Evolutionary conservation across 2,888 invertebrate genomes (phyloP), one percentile per base, ranked within the genome.

Genomic region (Ophion ellenae): DNA sequence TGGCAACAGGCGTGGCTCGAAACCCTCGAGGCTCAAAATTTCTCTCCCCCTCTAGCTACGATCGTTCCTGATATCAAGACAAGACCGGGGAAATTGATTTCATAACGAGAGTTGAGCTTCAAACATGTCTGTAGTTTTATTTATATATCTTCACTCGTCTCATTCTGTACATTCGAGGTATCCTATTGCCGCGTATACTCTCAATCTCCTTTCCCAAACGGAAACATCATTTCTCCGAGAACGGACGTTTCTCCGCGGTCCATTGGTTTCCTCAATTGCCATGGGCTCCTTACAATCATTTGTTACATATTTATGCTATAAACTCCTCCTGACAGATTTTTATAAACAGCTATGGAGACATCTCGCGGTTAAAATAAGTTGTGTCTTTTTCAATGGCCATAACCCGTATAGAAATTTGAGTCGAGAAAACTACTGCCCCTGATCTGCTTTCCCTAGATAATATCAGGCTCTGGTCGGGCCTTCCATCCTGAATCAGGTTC

Each of bases 1-100:
- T 90, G 89, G 88, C 88, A 88, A 86, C 88, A 89, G 92, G 92
- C 92, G 92, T 92, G 92, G 93, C 89, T 84, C 87, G 57, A 74
- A 67, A 77, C 70, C 83, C 77, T 76, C 74, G 76, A 71, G 74
- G 70, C 74, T 71, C 79, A 63, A 67, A 24, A 14, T 57, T 67
- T 75, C 47, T 53, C 64, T 80, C 75, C 79, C 83, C 81, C 83
- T 82, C 83, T 83, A 20, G 63, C 53, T 36, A 53, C 81, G 74
- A 84, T 81, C 74, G 75, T 59, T 59, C 57, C 78, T 74, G 85
- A 80, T 83, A 85, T 85, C 86, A 84, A 85, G 83, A 88, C 81
- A 87, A 78, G 83, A 81, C 81, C 84, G 80, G 40, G 78, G 66
- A 86, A 89, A 90, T 90, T 90, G 89, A 89, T 90, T 88, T 85